Base-by-base conservation (phyloP, 37 sponge, comb jelly and placozoan genomes). In the Axinella damicornis region DNA sequence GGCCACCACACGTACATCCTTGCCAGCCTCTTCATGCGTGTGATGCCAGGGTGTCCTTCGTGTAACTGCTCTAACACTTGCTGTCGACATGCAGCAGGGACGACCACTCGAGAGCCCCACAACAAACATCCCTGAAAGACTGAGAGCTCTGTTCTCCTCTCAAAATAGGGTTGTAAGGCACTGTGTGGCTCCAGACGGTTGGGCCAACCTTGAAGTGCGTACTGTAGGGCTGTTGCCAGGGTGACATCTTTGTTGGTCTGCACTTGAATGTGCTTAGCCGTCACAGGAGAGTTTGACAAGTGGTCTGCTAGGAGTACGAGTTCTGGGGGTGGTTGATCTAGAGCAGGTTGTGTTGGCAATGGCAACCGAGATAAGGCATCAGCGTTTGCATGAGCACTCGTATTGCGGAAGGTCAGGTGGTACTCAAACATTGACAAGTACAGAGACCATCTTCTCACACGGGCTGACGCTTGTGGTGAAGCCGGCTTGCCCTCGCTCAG, bases 391-490 rank as follows among this genome's bases (percentile, higher is more conserved):
- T 76, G 77, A 13, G 30, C 77, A 32, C 20, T 32, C 1, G 77
- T 40, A 16, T 56, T 56, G 11, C 61, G 34, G 59, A 59, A 58
- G 11, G 14, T 31, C 11, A 76, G 9, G 21, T 0, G 14, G 34
- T 76, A 76, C 24, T 76, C 61, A 28, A 40, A 76, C 60, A 4
- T 57, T 13, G 61, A n/a, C 35, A 76, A 57, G 20, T 20, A 40
- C 35, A 76, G 31, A 15, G 77, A 36, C 77, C 77, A 76, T 17
- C 77, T 53, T 28, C 54, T 27, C 20, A 76, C 40, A 25, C 77
- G 58, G 4, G 77, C 77, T 1, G 77, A 76, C 57, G 77, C 77
- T 4, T 76, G 77, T 14, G 61, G 46, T 76, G 77, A 41, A 19
- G 40, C 12, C 2, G 77, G 25, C 61, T 55, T 32, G 46, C 12